phyloP scores from a whole-genome alignment of 2,797 vertebrate species.

The Selene dorsalis region DNA sequence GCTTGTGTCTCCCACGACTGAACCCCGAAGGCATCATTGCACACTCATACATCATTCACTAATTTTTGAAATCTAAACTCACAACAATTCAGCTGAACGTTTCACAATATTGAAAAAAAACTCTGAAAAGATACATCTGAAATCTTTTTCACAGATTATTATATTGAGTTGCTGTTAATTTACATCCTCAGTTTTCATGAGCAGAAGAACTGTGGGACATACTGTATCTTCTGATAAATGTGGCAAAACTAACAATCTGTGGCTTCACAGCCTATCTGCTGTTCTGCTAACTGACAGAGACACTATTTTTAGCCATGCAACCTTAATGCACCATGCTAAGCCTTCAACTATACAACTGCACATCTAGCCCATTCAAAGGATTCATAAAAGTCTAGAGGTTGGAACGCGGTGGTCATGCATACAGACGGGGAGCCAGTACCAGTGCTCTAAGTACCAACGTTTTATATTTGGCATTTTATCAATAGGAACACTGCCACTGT shows the following conservation, averaged over 20 bases:
- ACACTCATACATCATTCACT: slow-evolving; percentile 31
- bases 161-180: background rate
- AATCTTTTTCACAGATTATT: background rate
- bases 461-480: slow-evolving; percentile 68
- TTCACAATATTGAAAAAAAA: background rate
- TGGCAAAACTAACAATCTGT: slow-evolving; percentile 51
- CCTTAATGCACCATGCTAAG: slow-evolving; percentile 71
- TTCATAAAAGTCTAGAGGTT: slow-evolving; percentile 68
- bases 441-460: slow-evolving; percentile 35
- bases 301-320: slow-evolving; percentile 81
- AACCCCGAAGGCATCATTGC: slow-evolving; percentile 47
- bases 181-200: background rate
- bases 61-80: slow-evolving; percentile 5
- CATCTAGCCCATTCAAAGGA: slow-evolving; percentile 77
- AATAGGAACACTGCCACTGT: slow-evolving; percentile 61
- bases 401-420: slow-evolving; percentile 58
- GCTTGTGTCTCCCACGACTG: slow-evolving; percentile 45
- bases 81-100: background rate
- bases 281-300: slow-evolving; percentile 69
- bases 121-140: background rate
- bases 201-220: slow-evolving; percentile 16
- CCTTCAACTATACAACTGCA: slow-evolving; percentile 73
- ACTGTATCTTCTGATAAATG: slow-evolving; percentile 50
- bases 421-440: slow-evolving; percentile 56
- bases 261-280: slow-evolving; percentile 62